phyloP scores from a whole-genome alignment of 2,888 invertebrate species.

The Allophyes oxyacanthae region DNA sequence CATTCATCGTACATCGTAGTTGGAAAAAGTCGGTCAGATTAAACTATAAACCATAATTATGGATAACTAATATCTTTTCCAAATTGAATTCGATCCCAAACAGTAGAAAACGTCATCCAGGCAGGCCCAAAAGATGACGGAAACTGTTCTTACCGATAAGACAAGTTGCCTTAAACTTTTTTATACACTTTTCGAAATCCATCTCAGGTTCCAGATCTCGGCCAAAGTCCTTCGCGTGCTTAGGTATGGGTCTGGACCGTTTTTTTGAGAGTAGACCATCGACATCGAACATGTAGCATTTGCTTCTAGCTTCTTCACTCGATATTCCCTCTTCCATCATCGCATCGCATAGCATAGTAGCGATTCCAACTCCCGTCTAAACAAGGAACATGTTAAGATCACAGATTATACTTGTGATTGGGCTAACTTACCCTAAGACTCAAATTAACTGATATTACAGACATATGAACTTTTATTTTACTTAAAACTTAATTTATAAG shows the following conservation, averaged over 20 bases:
- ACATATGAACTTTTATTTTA: too few relatives aligned
- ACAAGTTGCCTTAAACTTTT: conserved; percentile 93
- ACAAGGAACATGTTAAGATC: not conserved
- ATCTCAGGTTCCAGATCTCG: conserved; percentile 93
- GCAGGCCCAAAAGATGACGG: too few relatives aligned
- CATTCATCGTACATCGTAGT: too few relatives aligned
- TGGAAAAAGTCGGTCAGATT: too few relatives aligned
- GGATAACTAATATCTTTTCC: too few relatives aligned
- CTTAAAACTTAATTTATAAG: too few relatives aligned
- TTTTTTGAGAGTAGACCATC: conserved; percentile 93
- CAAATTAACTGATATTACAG: too few relatives aligned
- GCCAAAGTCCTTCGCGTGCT: conserved; percentile 91
- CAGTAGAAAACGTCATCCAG: too few relatives aligned
- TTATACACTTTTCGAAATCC: conserved; percentile 93
- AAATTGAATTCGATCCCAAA: too few relatives aligned
- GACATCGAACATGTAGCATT: conserved; percentile 97
- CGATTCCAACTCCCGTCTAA: conserved; percentile 96
- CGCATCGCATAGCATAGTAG: conserved; percentile 94
- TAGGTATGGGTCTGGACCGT: conserved; percentile 90
- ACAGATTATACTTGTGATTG: too few relatives aligned
- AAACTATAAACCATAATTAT: too few relatives aligned
- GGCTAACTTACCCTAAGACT: too few relatives aligned
- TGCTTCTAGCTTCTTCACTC: conserved; percentile 91
- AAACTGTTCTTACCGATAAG: conserved; percentile 91
- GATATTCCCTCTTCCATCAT: conserved; percentile 91